Evolutionary conservation across 2,797 vertebrate genomes (phyloP).

Genomic region (Lemur catta): DNA sequence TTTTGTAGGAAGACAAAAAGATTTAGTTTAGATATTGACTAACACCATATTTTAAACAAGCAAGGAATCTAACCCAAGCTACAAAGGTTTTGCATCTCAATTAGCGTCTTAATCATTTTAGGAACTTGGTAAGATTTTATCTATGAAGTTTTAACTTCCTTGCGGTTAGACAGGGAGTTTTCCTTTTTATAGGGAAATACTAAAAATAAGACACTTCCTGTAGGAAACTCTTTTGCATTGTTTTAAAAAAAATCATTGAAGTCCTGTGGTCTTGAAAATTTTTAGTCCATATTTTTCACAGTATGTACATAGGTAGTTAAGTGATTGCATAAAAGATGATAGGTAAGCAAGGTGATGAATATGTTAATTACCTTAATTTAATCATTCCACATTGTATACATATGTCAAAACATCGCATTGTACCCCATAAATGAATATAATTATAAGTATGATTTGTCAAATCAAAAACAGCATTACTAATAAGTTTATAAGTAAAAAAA

Average conservation of each 20-base stretch:
- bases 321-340: neutral
- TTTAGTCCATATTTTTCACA: neutral
- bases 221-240: neutral
- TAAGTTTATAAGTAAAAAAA: neutral
- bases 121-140: neutral
- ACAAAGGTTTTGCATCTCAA: neutral
- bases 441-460: neutral
- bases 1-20: neutral
- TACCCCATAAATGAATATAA: neutral
- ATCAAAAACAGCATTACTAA: neutral
- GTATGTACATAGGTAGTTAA: neutral
- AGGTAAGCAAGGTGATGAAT: neutral
- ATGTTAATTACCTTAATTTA: neutral
- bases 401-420: neutral
- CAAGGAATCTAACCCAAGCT: neutral
- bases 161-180: neutral
- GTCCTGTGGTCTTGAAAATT: neutral
- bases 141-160: neutral
- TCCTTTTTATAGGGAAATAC: neutral
- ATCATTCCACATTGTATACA: neutral
- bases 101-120: slow-evolving; percentile 1
- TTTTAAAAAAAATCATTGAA: neutral
- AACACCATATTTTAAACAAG: neutral
- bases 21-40: neutral
- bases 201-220: neutral